phyloP scores from a whole-genome alignment of 2,797 vertebrate species.

The Mus minutoides region DNA sequence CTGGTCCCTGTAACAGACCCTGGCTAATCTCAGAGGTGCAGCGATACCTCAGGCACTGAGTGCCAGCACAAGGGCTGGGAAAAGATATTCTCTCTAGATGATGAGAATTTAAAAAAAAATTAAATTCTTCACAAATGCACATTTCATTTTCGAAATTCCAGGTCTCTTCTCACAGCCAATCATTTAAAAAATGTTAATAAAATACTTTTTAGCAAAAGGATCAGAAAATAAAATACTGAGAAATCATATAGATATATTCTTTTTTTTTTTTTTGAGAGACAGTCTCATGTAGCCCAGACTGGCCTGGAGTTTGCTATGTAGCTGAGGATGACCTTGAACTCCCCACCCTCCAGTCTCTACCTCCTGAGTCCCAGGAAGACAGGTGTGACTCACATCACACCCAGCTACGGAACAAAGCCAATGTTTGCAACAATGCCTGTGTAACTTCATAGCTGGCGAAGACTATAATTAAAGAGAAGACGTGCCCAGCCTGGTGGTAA shows the following conservation, averaged over 20 bases:
- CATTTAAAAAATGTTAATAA: neutral
- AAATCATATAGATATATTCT: neutral
- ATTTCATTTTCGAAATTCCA: neutral
- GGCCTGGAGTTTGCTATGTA: neutral
- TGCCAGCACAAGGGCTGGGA: neutral
- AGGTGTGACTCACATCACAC: neutral
- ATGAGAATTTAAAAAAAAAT: neutral
- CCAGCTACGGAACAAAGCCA: neutral
- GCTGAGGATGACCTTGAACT: neutral
- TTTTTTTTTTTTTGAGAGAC: neutral
- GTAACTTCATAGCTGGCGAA: neutral
- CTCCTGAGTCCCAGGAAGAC: neutral
- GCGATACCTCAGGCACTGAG: neutral
- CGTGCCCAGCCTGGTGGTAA: too few relatives aligned
- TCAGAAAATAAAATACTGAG: neutral
- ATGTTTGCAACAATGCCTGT: neutral
- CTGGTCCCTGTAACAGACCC: rapidly evolving
- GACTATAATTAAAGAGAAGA: neutral
- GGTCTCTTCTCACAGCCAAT: conserved; percentile 32
- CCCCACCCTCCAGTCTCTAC: neutral
- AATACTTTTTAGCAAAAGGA: neutral
- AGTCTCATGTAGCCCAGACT: neutral
- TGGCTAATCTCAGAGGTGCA: neutral
- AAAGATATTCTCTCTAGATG: too few relatives aligned
- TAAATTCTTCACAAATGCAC: neutral